Percentiles rank a stretch among this genome's conserved stretches.
Conservation (phyloP, 2,888 invertebrate species). For the Eulithis testata region DNA sequence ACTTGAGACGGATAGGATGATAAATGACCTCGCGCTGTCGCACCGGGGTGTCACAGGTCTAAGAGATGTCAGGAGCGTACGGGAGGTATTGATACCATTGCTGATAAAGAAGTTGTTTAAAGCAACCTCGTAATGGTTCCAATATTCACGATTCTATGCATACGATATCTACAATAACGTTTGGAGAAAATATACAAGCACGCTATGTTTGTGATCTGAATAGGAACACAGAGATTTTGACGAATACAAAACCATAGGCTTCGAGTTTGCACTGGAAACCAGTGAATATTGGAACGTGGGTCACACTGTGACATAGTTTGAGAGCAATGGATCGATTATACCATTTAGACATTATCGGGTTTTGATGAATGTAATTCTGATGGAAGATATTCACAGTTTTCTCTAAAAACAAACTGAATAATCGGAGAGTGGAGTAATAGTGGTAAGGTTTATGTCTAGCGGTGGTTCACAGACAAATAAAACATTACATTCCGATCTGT, state of each 20-base stretch:
- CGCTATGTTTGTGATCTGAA: not conserved
- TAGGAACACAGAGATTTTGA: not conserved
- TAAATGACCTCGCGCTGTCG: slow-evolving; percentile 76
- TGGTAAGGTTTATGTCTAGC: not conserved
- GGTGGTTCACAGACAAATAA: not conserved
- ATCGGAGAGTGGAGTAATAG: not conserved
- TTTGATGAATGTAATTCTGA: slow-evolving; percentile 58
- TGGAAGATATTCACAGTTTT: slow-evolving; percentile 51
- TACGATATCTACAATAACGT: not conserved
- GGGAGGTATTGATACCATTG: slow-evolving; percentile 59
- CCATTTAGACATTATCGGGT: slow-evolving; percentile 68
- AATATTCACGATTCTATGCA: slow-evolving; percentile 61
- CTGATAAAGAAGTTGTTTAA: slow-evolving; percentile 36
- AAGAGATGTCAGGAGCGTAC: slow-evolving; percentile 83
- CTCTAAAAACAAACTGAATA: not conserved
- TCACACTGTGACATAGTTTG: slow-evolving; percentile 44
- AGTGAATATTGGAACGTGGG: slow-evolving; percentile 78
- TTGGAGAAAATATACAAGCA: not conserved
- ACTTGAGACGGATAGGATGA: slow-evolving; percentile 42
- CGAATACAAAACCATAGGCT: not conserved
- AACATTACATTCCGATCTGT: not conserved
- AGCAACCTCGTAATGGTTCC: slow-evolving; percentile 52
- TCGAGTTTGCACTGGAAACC: slow-evolving; percentile 34
- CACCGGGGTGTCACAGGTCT: slow-evolving; percentile 81
- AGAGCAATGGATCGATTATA: slow-evolving; percentile 73